Evolutionary conservation across 2,113 vertebrate species (phyloP).

Genomic region (Chlorodrepanis virens): DNA sequence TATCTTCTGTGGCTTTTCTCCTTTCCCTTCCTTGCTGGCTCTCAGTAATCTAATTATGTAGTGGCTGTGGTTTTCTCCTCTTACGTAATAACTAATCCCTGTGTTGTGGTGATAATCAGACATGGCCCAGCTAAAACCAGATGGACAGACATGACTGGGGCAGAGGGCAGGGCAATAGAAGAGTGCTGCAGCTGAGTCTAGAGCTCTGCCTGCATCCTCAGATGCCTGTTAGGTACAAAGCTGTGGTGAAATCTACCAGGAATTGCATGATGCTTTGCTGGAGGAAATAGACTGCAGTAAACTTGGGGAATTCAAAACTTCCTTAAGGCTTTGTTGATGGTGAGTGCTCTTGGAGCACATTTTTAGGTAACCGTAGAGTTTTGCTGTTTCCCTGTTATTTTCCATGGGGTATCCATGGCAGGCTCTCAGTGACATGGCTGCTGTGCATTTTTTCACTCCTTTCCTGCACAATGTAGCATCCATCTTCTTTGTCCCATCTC

Average conservation of each 20-base stretch:
- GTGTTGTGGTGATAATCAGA: neutral
- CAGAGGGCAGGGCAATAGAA: neutral
- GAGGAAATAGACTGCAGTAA: neutral
- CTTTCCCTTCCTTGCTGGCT: neutral
- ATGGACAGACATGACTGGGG: neutral
- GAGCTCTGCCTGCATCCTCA: neutral
- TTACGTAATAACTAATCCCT: neutral
- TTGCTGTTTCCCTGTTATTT: neutral
- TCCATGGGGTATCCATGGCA: neutral
- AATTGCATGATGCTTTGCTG: neutral
- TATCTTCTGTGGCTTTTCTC: neutral
- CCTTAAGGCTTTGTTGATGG: neutral
- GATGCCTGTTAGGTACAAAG: neutral
- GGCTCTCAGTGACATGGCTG: neutral
- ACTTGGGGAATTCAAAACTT: neutral
- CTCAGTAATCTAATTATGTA: neutral
- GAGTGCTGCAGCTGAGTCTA: neutral
- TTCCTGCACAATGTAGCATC: neutral
- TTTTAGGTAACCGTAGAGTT: neutral
- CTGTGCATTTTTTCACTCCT: neutral
- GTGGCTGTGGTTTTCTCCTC: neutral
- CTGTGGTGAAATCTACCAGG: neutral
- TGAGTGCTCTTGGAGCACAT: neutral
- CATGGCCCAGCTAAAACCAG: neutral
- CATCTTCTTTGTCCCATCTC: neutral